Conservation (phyloP, 2,797 vertebrate genomes). For the Lerista edwardsae region DNA sequence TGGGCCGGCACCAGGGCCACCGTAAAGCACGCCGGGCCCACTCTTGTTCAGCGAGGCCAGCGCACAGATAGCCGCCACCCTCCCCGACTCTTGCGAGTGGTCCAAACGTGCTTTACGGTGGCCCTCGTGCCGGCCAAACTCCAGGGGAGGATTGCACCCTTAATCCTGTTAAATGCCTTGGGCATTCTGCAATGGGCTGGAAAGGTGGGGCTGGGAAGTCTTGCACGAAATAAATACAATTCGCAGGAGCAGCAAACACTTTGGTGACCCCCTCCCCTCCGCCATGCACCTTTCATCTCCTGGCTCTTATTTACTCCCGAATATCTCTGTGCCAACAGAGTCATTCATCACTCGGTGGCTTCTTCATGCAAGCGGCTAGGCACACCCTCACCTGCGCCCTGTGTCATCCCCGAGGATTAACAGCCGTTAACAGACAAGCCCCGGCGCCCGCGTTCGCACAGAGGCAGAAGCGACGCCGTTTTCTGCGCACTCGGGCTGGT, state of each 20-base stretch:
- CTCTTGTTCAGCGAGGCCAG: no score
- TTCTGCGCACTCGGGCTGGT: constrained; percentile 5
- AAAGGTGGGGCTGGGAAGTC: constrained; percentile 13
- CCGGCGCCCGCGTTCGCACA: constrained; percentile 46
- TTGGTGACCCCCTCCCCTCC: no score
- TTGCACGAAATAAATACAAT: constrained; percentile 56
- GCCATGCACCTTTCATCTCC: constrained; percentile 56
- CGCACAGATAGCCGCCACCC: no score
- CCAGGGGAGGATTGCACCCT: no score
- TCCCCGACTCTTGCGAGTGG: no score
- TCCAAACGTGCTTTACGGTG: no score
- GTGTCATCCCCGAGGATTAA: constrained; percentile 62
- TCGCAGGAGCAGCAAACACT: constrained; percentile 1
- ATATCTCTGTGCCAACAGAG: constrained; percentile 38
- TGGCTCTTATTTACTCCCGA: constrained; percentile 42
- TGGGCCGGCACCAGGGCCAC: no score
- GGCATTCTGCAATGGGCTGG: neutral
- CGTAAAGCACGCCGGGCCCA: no score
- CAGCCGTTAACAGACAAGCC: constrained; percentile 59
- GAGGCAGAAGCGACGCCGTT: rapidly evolving
- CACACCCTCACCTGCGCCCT: constrained; percentile 43
- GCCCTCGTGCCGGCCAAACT: no score
- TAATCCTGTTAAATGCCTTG: neutral
- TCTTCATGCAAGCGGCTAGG: constrained; percentile 62
- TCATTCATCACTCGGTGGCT: constrained; percentile 51